These are phyloP conservation scores for Choloepus hoffmanni DNA, from an alignment of 2,113 vertebrate genomes.

Conservation along the genomic window DNA sequence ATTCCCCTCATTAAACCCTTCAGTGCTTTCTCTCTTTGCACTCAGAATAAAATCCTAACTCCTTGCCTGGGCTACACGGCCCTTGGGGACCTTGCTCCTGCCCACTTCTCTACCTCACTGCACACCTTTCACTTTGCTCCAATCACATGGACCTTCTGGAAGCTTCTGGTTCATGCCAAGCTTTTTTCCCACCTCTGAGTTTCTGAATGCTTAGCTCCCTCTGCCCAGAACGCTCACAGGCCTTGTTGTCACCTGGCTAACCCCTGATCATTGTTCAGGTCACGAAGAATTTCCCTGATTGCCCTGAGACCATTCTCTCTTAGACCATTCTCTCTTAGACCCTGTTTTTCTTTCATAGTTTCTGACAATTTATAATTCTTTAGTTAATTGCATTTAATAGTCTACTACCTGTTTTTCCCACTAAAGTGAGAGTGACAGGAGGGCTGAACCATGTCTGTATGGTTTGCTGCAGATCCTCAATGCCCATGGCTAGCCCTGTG, in stretches of 20 bases:
- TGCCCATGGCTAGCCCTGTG: not conserved
- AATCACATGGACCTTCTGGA: not conserved
- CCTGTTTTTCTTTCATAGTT: not conserved
- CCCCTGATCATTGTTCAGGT: not conserved
- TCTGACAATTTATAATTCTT: not conserved
- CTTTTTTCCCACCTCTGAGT: not conserved
- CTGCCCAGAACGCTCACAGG: not conserved
- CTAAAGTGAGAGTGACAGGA: not conserved
- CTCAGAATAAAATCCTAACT: not conserved
- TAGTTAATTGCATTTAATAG: not conserved
- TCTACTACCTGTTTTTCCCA: not conserved
- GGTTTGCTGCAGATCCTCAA: not conserved
- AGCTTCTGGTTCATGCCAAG: not conserved
- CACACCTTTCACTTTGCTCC: not conserved
- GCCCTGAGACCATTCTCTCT: not conserved
- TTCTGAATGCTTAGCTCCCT: not conserved
- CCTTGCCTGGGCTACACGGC: not conserved
- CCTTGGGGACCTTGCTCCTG: too few relatives aligned
- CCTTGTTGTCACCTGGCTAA: not conserved
- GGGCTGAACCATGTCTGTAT: accelerated
- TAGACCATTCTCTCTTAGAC: not conserved
- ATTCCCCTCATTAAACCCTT: not conserved
- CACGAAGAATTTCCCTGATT: not conserved
- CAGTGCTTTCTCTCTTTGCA: not conserved
- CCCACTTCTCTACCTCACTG: not conserved